Percentiles rank a stretch among this genome's conserved stretches.
Evolutionary conservation across 2,113 vertebrate genomes (phyloP).

Genomic region (Sorex fumeus): DNA sequence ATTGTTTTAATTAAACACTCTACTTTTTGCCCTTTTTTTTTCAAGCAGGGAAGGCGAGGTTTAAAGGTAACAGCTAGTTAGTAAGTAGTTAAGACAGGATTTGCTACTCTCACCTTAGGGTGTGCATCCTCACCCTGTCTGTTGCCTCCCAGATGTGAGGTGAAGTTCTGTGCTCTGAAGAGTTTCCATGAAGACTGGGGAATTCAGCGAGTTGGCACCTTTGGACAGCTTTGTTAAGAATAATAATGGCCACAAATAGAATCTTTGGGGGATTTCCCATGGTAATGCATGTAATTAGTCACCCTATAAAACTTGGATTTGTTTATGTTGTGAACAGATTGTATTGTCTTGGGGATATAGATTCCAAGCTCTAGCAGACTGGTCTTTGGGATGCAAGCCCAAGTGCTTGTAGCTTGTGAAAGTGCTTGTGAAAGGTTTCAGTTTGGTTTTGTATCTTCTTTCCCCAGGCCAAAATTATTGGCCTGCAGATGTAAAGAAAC

Average conservation of each 20-base stretch:
- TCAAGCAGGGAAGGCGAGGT: neutral
- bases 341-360: too few species aligned
- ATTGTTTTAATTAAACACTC: too few species aligned
- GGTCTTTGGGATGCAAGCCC: too few species aligned
- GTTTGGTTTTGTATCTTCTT: too few species aligned
- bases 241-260: neutral
- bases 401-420: too few species aligned
- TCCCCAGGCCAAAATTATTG: too few species aligned
- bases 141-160: neutral
- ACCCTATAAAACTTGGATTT: constrained; percentile 65
- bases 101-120: neutral
- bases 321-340: constrained; percentile 76
- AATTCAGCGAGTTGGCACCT: neutral
- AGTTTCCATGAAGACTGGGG: neutral
- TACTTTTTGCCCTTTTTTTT: too few species aligned
- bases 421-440: too few species aligned
- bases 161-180: neutral
- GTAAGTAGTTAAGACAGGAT: neutral
- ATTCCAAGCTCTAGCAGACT: too few species aligned
- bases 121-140: neutral
- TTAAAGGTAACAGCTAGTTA: neutral
- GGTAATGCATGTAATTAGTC: neutral
- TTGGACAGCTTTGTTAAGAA: neutral
- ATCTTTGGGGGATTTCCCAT: constrained; percentile 47
- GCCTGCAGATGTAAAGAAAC: too few species aligned